Conservation (phyloP, 2,888 invertebrate genomes). For the Andrena flavipes region DNA sequence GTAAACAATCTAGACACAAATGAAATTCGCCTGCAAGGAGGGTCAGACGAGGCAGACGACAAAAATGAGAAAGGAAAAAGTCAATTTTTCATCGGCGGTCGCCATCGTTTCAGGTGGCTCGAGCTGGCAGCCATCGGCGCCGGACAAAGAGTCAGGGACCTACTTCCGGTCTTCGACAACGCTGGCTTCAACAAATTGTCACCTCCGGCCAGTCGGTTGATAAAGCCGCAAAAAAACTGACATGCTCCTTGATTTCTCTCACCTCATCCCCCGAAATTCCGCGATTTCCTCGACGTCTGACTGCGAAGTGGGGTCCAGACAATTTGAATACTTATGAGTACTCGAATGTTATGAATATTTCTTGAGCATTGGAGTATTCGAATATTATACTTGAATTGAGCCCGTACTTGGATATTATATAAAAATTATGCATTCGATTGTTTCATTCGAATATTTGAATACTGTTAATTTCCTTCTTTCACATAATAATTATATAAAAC, state of each 20-base stretch:
- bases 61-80: conserved; percentile 15
- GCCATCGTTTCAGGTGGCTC: conserved; percentile 83
- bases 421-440: too few relatives aligned
- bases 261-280: conserved; percentile 39
- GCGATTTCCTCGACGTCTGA: neutral
- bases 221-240: conserved; percentile 87
- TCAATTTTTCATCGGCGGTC: conserved; percentile 50
- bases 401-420: too few relatives aligned
- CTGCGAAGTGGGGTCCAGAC: neutral
- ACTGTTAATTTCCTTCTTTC: too few relatives aligned
- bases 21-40: neutral
- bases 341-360: too few relatives aligned
- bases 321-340: too few relatives aligned
- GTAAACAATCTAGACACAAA: neutral
- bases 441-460: too few relatives aligned
- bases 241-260: conserved; percentile 43
- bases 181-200: conserved; percentile 94
- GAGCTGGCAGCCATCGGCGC: conserved; percentile 89
- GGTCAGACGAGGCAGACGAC: neutral
- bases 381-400: too few relatives aligned
- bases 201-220: conserved; percentile 91
- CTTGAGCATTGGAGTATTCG: too few relatives aligned
- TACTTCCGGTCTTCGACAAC: conserved; percentile 93
- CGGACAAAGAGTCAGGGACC: conserved; percentile 88
- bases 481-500: too few relatives aligned